Conservation (phyloP, 2,113 vertebrate species). For the Choloepus hoffmanni region DNA sequence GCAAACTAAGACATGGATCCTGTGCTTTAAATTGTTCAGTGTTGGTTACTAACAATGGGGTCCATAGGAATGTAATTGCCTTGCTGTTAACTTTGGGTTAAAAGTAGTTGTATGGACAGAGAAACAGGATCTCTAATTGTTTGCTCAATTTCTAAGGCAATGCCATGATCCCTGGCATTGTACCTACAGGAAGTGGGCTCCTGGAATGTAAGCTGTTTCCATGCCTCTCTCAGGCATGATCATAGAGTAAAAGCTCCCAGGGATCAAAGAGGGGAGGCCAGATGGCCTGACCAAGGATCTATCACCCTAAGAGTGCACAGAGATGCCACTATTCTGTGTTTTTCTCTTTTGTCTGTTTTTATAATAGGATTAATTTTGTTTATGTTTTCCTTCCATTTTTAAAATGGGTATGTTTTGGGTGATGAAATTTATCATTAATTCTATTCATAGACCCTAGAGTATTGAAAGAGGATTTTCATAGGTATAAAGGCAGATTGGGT, state of each 20-base stretch:
- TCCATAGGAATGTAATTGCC: background rate
- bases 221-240: background rate
- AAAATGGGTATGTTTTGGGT: background rate
- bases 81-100: background rate
- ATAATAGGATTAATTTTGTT: background rate
- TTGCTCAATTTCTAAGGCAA: background rate
- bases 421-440: background rate
- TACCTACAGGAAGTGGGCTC: background rate
- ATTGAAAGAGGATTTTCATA: conserved; percentile 15
- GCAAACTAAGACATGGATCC: background rate
- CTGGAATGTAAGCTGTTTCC: background rate
- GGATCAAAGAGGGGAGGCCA: background rate
- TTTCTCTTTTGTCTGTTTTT: conserved; percentile 1
- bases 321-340: background rate
- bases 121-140: background rate
- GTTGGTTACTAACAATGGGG: background rate
- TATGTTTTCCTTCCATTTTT: background rate
- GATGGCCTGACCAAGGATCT: too few relatives aligned
- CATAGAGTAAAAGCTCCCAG: background rate
- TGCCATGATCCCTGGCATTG: background rate
- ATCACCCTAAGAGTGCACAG: background rate
- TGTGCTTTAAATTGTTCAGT: background rate
- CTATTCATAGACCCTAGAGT: background rate
- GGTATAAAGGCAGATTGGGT: background rate
- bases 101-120: background rate